Evolutionary conservation across 2,113 vertebrate genomes (phyloP), one percentile per base, ranked within the genome.

Genomic region (Tetraodon nigroviridis): DNA sequence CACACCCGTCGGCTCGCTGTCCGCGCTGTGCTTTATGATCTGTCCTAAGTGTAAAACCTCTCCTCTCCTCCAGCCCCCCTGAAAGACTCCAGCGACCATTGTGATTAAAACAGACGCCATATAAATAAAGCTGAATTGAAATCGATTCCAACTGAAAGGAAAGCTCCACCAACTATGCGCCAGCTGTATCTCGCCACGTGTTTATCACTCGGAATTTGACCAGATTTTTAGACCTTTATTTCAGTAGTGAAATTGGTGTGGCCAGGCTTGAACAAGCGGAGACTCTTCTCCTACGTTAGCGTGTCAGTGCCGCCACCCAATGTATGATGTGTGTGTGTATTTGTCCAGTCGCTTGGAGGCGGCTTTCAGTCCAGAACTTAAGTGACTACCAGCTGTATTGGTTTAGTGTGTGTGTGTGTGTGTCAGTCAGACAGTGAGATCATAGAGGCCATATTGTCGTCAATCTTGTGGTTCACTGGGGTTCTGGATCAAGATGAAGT

Each of bases 141-240:
- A 37, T 37, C 3, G 32, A 37, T 37, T 37, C 2, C 1, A 12
- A 37, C 11, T 12, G 32, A 37, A 16, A 37, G 17, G 32, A 62
- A 64, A 64, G 71, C 21, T 55, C 58, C 37, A 58, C 50, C 55
- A 76, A 76, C 81, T 67, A 32, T 63, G 62, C 67, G 27, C 61
- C 83, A 78, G 69, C 67, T 78, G 82, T 59, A 20, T 52, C 56
- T 64, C 14, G 22, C 29, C 51, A 45, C 0, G 1, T 58, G 54
- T 47, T 40, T 20, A 59, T 58, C 8, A 37, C 1, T 46, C 17
- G 41, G 53, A 49, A 20, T 22, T 47, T 73, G 41, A 65, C 69
- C 84, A 74, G 74, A 75, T 55, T 27, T 73, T 70, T 73, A 14
- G 49, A 44, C 18, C 18, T 22, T 24, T 27, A 18, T 40, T 52